phyloP scores from a whole-genome alignment of 2,797 vertebrate species.

The Megalops cyprinoides region DNA sequence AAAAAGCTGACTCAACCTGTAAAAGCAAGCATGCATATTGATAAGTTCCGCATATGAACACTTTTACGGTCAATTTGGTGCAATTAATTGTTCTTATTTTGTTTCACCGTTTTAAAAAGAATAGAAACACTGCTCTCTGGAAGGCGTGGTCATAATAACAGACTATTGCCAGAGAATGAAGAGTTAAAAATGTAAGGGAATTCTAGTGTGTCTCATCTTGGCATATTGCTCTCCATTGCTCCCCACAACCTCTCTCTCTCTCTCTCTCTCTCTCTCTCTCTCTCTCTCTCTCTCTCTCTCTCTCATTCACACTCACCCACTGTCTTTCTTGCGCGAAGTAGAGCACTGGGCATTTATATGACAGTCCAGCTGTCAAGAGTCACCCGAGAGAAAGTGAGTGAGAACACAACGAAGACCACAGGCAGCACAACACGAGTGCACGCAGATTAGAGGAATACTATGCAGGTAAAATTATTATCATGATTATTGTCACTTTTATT shows the following conservation, averaged over 20 bases:
- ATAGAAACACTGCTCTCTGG: background rate
- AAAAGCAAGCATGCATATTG: background rate
- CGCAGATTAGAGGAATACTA: background rate
- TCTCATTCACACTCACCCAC: background rate
- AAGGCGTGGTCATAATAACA: background rate
- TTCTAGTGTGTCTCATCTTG: background rate
- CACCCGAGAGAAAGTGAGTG: background rate
- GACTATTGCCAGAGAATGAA: background rate
- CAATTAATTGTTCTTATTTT: too few relatives aligned
- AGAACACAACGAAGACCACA: background rate
- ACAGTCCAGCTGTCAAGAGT: background rate
- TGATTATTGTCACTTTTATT: background rate
- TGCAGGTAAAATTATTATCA: slow-evolving; percentile 29
- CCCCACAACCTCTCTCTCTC: background rate
- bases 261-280: background rate
- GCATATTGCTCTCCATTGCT: background rate
- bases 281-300: slow-evolving; percentile 24
- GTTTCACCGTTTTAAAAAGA: too few relatives aligned
- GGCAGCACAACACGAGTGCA: background rate
- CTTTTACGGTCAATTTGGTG: too few relatives aligned
- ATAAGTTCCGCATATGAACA: too few relatives aligned
- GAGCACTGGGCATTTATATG: background rate
- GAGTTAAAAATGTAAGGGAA: background rate
- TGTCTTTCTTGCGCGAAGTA: background rate
- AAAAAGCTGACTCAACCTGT: too few relatives aligned